These are phyloP conservation scores for Anagrus nilaparvatae DNA, from an alignment of 1,140 invertebrate genomes.

Conservation along the genomic window DNA sequence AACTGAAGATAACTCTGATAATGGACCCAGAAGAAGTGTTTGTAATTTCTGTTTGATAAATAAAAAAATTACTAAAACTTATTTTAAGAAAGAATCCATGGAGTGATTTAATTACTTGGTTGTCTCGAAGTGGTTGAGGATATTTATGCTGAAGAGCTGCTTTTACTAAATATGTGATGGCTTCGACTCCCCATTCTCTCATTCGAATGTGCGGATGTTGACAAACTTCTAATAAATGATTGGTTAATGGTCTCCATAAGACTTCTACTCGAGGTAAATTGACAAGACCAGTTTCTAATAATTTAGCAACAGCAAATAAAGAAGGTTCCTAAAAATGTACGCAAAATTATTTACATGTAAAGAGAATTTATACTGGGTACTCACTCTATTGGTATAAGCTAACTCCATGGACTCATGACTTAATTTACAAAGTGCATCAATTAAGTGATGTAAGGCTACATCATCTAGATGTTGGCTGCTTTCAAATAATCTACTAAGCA, in stretches of 20 bases:
- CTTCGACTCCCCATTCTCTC: constrained; percentile 96
- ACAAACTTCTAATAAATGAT: constrained; percentile 91
- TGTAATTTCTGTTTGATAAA: constrained; percentile 59
- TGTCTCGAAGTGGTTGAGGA: constrained; percentile 71
- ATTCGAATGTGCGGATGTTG: constrained; percentile 91
- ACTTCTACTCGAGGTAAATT: constrained; percentile 91
- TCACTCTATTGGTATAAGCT: constrained; percentile 84
- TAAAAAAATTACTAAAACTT: constrained; percentile 7
- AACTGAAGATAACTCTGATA: constrained; percentile 82
- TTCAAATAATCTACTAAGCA: constrained; percentile 89
- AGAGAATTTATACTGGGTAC: constrained; percentile 16
- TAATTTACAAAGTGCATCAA: constrained; percentile 92
- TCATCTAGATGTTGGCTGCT: constrained; percentile 90
- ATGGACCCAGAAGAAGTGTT: constrained; percentile 73
- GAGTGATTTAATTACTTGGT: constrained; percentile 52
- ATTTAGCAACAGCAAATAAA: constrained; percentile 92
- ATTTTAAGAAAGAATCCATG: constrained; percentile 8
- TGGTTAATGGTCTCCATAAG: constrained; percentile 92
- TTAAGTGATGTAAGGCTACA: constrained; percentile 89
- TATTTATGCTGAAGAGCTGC: constrained; percentile 84
- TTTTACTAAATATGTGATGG: constrained; percentile 89
- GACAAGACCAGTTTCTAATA: constrained; percentile 90
- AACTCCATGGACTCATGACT: constrained; percentile 96
- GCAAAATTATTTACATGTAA: neutral
- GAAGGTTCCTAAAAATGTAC: constrained; percentile 71